phyloP scores from a whole-genome alignment of 2,113 vertebrate species.

The Tricholaema leucomelas region DNA sequence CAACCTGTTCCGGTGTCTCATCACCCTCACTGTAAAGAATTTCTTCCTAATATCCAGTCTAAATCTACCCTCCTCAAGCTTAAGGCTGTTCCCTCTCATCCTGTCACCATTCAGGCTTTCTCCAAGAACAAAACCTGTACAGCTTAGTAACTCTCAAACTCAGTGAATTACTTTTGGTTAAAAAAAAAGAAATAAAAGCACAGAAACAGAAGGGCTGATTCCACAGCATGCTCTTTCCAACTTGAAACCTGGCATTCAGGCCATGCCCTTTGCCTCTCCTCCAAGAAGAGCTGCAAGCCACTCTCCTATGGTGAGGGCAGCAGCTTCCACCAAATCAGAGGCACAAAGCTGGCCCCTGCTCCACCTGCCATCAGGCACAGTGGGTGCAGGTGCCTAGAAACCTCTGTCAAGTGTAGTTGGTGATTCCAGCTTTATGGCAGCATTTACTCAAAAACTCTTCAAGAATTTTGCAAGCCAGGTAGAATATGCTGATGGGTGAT shows the following conservation, averaged over 20 bases:
- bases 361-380: fast-evolving
- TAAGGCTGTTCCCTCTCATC: too few relatives aligned
- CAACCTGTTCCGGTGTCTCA: too few relatives aligned
- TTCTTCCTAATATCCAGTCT: too few relatives aligned
- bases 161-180: background rate
- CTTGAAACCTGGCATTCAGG: background rate
- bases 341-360: background rate
- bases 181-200: background rate
- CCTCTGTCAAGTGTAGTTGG: background rate
- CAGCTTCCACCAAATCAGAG: fast-evolving
- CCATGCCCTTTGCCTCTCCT: background rate
- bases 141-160: background rate
- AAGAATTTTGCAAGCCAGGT: background rate
- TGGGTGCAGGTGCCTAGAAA: background rate
- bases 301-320: background rate
- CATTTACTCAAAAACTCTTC: background rate
- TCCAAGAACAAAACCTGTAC: background rate
- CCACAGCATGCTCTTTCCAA: fast-evolving
- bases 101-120: background rate
- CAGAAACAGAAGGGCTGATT: background rate
- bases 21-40: too few relatives aligned
- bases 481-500: fast-evolving
- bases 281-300: fast-evolving
- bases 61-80: too few relatives aligned
- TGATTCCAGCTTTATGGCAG: background rate